Conservation (phyloP, 1,140 invertebrate genomes). For the Magallana gigas region DNA sequence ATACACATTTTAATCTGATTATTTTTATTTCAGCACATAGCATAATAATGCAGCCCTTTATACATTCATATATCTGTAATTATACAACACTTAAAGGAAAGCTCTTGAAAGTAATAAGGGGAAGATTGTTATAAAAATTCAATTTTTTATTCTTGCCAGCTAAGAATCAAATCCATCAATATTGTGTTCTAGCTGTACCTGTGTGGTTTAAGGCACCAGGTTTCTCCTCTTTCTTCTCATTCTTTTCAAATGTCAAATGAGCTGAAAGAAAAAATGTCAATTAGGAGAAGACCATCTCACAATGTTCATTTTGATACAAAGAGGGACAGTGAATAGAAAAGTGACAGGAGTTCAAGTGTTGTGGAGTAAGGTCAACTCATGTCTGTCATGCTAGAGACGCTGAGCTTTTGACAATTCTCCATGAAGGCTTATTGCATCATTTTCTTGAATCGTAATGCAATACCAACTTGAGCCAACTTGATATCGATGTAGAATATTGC, state of each 20-base stretch:
- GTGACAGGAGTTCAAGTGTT: neutral
- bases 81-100: too few relatives aligned
- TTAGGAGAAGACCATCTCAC: neutral
- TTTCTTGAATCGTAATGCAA: neutral
- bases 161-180: too few relatives aligned
- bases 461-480: neutral
- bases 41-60: neutral
- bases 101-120: too few relatives aligned
- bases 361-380: neutral
- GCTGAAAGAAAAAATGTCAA: conserved; percentile 56
- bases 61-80: too few relatives aligned
- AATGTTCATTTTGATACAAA: neutral
- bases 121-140: neutral
- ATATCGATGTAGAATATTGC: neutral
- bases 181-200: neutral
- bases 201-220: conserved; percentile 60
- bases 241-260: conserved; percentile 67
- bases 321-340: neutral
- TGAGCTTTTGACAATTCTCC: neutral
- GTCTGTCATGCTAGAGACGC: neutral
- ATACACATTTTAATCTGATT: neutral
- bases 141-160: too few relatives aligned
- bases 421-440: neutral
- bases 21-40: neutral
- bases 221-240: conserved; percentile 55